phyloP scores from a whole-genome alignment of 1,140 invertebrate genomes.

The Sweltsa coloradensis region DNA sequence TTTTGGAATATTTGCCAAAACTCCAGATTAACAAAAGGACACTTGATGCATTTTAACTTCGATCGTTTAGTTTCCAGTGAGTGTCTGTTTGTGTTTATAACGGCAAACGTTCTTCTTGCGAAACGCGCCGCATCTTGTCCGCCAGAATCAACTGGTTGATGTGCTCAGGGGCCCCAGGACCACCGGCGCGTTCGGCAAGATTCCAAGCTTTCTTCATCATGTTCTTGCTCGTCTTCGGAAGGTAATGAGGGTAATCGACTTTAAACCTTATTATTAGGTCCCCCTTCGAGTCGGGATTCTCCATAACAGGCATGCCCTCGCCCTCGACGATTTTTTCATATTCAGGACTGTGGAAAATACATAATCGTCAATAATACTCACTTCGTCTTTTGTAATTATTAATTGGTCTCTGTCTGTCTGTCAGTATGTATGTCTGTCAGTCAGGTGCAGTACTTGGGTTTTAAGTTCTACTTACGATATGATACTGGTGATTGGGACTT shows the following conservation, averaged over 20 bases:
- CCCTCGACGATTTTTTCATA: constrained; percentile 43
- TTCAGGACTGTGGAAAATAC: constrained; percentile 32
- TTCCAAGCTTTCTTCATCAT: constrained; percentile 32
- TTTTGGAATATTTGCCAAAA: too few relatives aligned
- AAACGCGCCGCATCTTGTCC: too few relatives aligned
- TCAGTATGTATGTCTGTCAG: constrained; percentile 1
- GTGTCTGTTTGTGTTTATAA: too few relatives aligned
- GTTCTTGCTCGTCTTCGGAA: constrained; percentile 33
- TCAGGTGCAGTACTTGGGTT: neutral
- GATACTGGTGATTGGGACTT: constrained; percentile 54
- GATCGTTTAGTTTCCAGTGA: too few relatives aligned
- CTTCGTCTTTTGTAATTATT: constrained; percentile 3
- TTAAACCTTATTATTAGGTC: constrained; percentile 40
- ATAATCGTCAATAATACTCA: constrained; percentile 16
- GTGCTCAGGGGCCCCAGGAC: too few relatives aligned
- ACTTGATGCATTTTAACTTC: too few relatives aligned
- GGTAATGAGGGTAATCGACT: constrained; percentile 39
- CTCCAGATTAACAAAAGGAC: too few relatives aligned
- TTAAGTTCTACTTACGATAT: constrained; percentile 33
- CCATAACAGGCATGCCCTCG: constrained; percentile 47
- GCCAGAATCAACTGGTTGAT: too few relatives aligned
- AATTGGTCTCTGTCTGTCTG: too few relatives aligned
- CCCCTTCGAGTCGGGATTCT: constrained; percentile 33
- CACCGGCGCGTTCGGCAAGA: too few relatives aligned
- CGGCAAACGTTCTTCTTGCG: too few relatives aligned